A percentile compares a stretch with the other conserved stretches of the same genome.
Conservation (phyloP, 2,888 invertebrate species). For the Sinhomidia bicolor region DNA sequence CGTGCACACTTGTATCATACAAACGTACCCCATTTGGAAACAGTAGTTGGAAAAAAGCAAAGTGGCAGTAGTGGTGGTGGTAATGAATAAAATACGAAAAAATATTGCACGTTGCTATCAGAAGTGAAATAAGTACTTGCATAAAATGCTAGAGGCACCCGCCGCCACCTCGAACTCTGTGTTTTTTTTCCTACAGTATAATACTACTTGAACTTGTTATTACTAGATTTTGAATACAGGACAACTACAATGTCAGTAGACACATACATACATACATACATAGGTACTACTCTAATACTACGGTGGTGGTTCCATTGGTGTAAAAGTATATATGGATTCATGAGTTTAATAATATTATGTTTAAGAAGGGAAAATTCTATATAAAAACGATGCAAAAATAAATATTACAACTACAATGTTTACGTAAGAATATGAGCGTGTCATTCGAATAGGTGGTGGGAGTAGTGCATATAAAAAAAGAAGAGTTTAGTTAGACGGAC, state of each 20-base stretch:
- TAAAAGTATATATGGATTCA: too few relatives aligned
- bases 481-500: too few relatives aligned
- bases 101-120: constrained; percentile 15
- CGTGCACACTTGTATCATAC: background rate
- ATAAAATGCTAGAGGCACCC: constrained; percentile 7
- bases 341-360: background rate
- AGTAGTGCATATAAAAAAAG: background rate
- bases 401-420: background rate
- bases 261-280: too few relatives aligned
- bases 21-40: background rate
- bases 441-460: background rate
- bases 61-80: background rate
- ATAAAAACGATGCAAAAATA: background rate
- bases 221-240: too few relatives aligned
- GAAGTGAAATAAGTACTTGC: constrained; percentile 5
- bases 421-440: background rate
- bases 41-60: background rate
- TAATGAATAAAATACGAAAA: constrained; percentile 29
- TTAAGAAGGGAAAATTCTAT: background rate
- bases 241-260: too few relatives aligned
- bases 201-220: too few relatives aligned
- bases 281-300: too few relatives aligned
- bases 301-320: too few relatives aligned
- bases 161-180: too few relatives aligned
- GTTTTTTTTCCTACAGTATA: too few relatives aligned